phyloP scores from a whole-genome alignment of 2,888 invertebrate species.

The Nemapogon koenigi region DNA sequence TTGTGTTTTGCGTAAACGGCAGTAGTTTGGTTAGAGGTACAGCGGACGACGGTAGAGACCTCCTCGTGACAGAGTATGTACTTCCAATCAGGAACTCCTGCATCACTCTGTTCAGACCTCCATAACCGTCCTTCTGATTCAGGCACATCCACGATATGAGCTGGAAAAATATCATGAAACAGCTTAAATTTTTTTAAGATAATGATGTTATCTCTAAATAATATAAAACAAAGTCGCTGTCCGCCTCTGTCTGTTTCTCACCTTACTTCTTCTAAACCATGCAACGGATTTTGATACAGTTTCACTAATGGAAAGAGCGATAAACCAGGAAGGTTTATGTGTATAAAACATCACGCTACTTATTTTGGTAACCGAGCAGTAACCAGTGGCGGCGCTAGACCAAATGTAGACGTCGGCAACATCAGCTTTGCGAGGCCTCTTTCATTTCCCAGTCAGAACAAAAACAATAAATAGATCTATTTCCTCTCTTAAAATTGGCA shows the following conservation, averaged over 20 bases:
- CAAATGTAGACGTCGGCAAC: too few relatives aligned
- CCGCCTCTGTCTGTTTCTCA: too few relatives aligned
- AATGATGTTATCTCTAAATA: neutral
- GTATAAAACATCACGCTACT: too few relatives aligned
- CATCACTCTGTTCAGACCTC: slow-evolving; percentile 70
- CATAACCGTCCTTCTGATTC: slow-evolving; percentile 35
- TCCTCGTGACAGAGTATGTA: slow-evolving; percentile 73
- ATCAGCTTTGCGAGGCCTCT: too few relatives aligned
- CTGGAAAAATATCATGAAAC: slow-evolving; percentile 28
- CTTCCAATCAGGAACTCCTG: slow-evolving; percentile 84
- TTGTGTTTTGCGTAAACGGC: slow-evolving; percentile 72
- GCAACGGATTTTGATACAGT: too few relatives aligned
- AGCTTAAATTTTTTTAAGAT: slow-evolving; percentile 2
- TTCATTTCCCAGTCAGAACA: too few relatives aligned
- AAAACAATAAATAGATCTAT: too few relatives aligned
- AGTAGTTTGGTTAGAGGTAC: slow-evolving; percentile 70
- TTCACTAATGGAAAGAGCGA: too few relatives aligned
- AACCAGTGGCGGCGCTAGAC: too few relatives aligned
- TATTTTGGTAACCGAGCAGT: too few relatives aligned
- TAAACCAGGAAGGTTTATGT: too few relatives aligned
- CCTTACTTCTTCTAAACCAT: neutral
- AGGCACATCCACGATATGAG: slow-evolving; percentile 64
- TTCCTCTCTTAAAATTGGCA: too few relatives aligned
- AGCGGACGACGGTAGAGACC: slow-evolving; percentile 76
- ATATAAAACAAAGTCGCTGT: neutral